Evolutionary conservation across 1,140 invertebrate species (phyloP).

Genomic region (Drosophila truncata): DNA sequence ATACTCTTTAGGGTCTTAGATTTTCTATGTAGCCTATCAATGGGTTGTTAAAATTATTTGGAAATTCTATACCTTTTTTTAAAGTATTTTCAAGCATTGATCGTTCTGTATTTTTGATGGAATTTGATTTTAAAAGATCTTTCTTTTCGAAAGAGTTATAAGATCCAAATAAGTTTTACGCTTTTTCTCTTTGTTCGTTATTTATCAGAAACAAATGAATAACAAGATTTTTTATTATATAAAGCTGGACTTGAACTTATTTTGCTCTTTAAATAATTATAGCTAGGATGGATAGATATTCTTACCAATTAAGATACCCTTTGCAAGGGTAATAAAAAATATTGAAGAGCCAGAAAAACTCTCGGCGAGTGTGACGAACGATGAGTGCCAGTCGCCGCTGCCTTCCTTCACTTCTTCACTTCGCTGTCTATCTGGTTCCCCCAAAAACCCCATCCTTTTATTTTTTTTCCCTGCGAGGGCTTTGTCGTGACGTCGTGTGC

Average conservation of each 20-base stretch:
- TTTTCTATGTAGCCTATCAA: background rate
- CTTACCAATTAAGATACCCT: background rate
- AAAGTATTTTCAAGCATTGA: background rate
- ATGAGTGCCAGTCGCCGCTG: slow-evolving; percentile 35
- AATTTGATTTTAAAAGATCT: no score
- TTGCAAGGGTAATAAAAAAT: slow-evolving; percentile 11
- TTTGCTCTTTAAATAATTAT: background rate
- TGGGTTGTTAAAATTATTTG: background rate
- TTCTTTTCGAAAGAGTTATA: no score
- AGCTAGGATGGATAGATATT: background rate
- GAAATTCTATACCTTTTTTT: no score
- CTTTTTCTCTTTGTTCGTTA: background rate
- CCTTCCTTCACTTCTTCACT: slow-evolving; percentile 26
- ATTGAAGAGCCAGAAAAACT: slow-evolving; percentile 44
- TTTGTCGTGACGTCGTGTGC: slow-evolving; percentile 75
- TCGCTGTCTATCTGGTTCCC: slow-evolving; percentile 5
- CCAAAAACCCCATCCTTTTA: background rate
- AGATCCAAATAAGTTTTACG: no score
- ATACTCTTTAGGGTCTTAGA: slow-evolving; percentile 1
- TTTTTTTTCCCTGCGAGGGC: slow-evolving; percentile 26
- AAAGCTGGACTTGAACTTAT: background rate
- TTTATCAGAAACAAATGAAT: background rate
- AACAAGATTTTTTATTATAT: background rate
- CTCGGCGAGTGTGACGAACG: slow-evolving; percentile 60
- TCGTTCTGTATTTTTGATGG: no score